Percentiles rank a stretch among this genome's conserved stretches.
Evolutionary conservation across 2,113 vertebrate genomes (phyloP).

Genomic region (Rhinoderma darwinii): DNA sequence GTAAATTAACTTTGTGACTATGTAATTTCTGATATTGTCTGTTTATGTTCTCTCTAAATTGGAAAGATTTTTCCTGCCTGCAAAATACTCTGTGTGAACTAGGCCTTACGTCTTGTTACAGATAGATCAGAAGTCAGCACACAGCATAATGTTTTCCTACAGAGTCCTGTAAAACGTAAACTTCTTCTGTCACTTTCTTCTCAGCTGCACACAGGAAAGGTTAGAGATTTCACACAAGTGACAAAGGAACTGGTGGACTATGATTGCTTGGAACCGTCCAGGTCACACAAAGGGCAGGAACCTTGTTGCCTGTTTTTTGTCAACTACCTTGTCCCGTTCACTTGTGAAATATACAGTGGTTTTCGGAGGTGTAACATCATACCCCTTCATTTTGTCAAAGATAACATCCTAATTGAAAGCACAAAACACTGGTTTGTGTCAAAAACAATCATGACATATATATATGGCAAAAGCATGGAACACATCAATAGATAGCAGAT

Average conservation of each 20-base stretch:
- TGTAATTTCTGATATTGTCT: too few species aligned
- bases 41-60: too few species aligned
- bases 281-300: slow-evolving; percentile 49
- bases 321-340: slow-evolving; percentile 25
- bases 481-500: neutral
- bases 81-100: too few species aligned
- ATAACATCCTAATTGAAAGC: slow-evolving; percentile 39
- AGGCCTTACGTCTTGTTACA: neutral
- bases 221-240: slow-evolving; percentile 43
- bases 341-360: slow-evolving; percentile 28
- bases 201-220: slow-evolving; percentile 21
- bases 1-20: too few species aligned
- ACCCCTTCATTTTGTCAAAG: slow-evolving; percentile 24
- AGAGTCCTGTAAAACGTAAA: slow-evolving; percentile 16
- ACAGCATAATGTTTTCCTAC: neutral
- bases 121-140: neutral
- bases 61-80: too few species aligned
- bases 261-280: neutral
- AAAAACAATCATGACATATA: neutral
- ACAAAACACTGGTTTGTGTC: neutral
- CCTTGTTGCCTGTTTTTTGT: slow-evolving; percentile 52
- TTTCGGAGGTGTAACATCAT: neutral
- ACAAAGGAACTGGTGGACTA: slow-evolving; percentile 11
- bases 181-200: slow-evolving; percentile 22
- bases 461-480: neutral